Percentiles rank a stretch among this genome's conserved stretches.
phyloP scores from a whole-genome alignment of 1,140 invertebrate genomes.

The Hirudo medicinalis region DNA sequence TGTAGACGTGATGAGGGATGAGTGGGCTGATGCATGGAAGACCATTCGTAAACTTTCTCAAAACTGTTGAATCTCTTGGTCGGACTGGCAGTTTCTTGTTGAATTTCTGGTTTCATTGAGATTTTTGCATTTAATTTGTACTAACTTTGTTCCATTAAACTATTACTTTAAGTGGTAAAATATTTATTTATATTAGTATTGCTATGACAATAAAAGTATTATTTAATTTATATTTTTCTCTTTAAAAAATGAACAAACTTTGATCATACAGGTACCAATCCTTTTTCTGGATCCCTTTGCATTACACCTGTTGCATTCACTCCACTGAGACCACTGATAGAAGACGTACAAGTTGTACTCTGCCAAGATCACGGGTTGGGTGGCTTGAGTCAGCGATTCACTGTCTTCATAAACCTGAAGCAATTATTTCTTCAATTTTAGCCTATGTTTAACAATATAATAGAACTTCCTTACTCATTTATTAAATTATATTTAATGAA shows the following conservation, averaged over 20 bases:
- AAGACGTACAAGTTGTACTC: constrained; percentile 13
- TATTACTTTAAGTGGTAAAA: neutral
- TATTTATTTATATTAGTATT: too few relatives aligned
- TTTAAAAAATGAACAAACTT: neutral
- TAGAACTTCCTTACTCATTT: neutral
- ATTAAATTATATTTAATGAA: neutral
- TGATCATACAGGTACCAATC: constrained; percentile 10
- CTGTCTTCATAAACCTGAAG: neutral
- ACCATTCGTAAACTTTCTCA: neutral
- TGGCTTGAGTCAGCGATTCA: neutral
- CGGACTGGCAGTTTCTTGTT: neutral
- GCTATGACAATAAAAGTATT: too few relatives aligned
- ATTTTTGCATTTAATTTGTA: neutral
- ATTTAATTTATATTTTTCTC: neutral
- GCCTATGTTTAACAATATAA: too few relatives aligned
- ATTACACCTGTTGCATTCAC: constrained; percentile 16
- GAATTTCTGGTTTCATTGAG: neutral
- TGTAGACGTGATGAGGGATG: neutral
- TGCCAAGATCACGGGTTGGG: constrained; percentile 5
- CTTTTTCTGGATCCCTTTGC: constrained; percentile 6
- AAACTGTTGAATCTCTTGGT: neutral
- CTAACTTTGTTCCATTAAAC: neutral
- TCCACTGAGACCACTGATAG: constrained; percentile 13
- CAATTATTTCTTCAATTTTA: too few relatives aligned
- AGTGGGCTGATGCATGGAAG: neutral